Conservation (phyloP, 2,888 invertebrate species). For the Sarcophaga rosellei region DNA sequence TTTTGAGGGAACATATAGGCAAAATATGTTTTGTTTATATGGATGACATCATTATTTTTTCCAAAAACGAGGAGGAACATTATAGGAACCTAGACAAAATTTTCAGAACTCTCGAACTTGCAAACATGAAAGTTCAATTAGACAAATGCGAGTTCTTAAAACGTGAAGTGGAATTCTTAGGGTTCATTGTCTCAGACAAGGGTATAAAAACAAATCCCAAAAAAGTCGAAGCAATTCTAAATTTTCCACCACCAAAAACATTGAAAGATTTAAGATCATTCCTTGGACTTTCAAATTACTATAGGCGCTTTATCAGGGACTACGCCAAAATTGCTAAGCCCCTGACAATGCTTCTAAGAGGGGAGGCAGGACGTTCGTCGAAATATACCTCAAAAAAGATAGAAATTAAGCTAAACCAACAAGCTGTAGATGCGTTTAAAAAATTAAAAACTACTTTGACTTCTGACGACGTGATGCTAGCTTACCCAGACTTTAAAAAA, state of each 20-base stretch:
- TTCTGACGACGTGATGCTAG: conserved; percentile 16
- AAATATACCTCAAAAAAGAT: conserved; percentile 34
- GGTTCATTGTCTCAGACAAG: background rate
- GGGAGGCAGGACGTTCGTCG: background rate
- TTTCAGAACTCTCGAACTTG: background rate
- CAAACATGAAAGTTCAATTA: conserved; percentile 13
- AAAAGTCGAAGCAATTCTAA: background rate
- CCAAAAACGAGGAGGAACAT: conserved; percentile 11
- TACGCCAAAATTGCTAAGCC: too few species aligned
- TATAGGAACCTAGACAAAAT: conserved; percentile 1
- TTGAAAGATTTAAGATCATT: too few species aligned
- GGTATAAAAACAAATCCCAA: background rate
- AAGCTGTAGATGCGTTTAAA: conserved; percentile 34
- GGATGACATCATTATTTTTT: conserved; percentile 41
- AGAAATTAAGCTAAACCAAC: conserved; percentile 5
- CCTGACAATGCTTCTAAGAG: too few species aligned
- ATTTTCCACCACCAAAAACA: background rate
- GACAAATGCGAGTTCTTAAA: background rate
- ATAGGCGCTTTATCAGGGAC: too few species aligned
- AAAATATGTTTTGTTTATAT: conserved; percentile 29
- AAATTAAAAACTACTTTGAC: conserved; percentile 17
- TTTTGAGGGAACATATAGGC: background rate
- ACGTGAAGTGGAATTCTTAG: background rate
- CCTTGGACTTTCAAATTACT: too few species aligned
- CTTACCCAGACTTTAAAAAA: conserved; percentile 33